A percentile compares a stretch with the other conserved stretches of the same genome.
These are phyloP conservation scores for Chydorus sphaericus DNA, from an alignment of 2,888 invertebrate species.

Conservation along the genomic window DNA sequence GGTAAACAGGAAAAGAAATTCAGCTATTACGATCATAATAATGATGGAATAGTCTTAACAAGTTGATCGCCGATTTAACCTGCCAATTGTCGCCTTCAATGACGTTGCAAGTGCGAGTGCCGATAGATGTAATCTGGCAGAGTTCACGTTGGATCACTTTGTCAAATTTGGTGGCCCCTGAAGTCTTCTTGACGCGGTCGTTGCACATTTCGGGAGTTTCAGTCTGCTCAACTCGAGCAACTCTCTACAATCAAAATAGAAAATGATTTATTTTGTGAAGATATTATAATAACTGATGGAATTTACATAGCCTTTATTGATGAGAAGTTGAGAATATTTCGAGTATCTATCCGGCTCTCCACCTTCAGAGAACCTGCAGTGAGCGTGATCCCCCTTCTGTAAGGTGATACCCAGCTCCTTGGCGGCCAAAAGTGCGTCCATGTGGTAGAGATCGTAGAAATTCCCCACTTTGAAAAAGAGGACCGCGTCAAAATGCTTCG, in stretches of 20 bases:
- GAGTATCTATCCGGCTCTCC: too few species aligned
- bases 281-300: too few species aligned
- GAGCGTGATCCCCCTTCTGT: conserved; percentile 94
- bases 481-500: conserved; percentile 72
- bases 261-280: too few species aligned
- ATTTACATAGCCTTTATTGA: conserved; percentile 71
- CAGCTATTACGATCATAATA: not conserved
- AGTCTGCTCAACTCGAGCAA: conserved; percentile 90
- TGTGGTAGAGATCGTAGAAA: conserved; percentile 96
- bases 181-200: conserved; percentile 51
- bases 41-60: not conserved
- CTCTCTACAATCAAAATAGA: too few species aligned
- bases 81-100: conserved; percentile 50
- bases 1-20: too few species aligned
- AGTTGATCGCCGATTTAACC: conserved; percentile 28
- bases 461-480: conserved; percentile 98
- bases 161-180: conserved; percentile 58
- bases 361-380: conserved; percentile 94
- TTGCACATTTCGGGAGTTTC: conserved; percentile 92
- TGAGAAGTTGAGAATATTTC: conserved; percentile 69
- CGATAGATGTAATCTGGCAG: conserved; percentile 77
- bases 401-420: conserved; percentile 79
- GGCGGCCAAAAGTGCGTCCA: conserved; percentile 90
- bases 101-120: conserved; percentile 67
- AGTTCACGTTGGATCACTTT: conserved; percentile 87